Conservation (phyloP, 1,140 invertebrate genomes). For the Meteorus sp. region DNA sequence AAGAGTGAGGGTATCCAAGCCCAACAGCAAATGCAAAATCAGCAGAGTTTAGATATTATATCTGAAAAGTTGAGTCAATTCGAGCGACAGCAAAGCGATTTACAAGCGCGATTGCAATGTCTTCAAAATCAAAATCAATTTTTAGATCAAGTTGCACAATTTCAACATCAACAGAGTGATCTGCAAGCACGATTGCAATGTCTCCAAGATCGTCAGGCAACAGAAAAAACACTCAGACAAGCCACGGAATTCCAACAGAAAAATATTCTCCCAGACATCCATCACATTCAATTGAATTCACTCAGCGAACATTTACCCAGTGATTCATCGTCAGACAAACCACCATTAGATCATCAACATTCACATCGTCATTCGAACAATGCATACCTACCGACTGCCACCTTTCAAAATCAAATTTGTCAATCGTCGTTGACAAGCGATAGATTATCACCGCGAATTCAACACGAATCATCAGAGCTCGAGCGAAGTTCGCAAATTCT, state of each 20-base stretch:
- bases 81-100: conserved; percentile 52
- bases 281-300: conserved; percentile 36
- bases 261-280: conserved; percentile 33
- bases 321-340: conserved; percentile 32
- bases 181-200: conserved; percentile 47
- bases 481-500: conserved; percentile 46
- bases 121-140: conserved; percentile 57
- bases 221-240: conserved; percentile 42
- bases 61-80: conserved; percentile 55
- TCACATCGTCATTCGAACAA: conserved; percentile 35
- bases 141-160: conserved; percentile 53
- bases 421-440: conserved; percentile 45
- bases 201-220: conserved; percentile 43
- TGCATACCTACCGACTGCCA: conserved; percentile 23
- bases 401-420: conserved; percentile 37
- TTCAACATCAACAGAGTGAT: conserved; percentile 50
- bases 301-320: conserved; percentile 40
- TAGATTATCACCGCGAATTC: conserved; percentile 48
- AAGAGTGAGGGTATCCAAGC: conserved; percentile 30
- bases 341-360: conserved; percentile 43
- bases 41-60: conserved; percentile 52
- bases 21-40: conserved; percentile 46
- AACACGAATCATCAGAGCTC: conserved; percentile 37
- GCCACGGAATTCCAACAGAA: conserved; percentile 35
- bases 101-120: conserved; percentile 53